Evolutionary conservation across 1,140 invertebrate species (phyloP).

Genomic region (Campoletis sonorensis): DNA sequence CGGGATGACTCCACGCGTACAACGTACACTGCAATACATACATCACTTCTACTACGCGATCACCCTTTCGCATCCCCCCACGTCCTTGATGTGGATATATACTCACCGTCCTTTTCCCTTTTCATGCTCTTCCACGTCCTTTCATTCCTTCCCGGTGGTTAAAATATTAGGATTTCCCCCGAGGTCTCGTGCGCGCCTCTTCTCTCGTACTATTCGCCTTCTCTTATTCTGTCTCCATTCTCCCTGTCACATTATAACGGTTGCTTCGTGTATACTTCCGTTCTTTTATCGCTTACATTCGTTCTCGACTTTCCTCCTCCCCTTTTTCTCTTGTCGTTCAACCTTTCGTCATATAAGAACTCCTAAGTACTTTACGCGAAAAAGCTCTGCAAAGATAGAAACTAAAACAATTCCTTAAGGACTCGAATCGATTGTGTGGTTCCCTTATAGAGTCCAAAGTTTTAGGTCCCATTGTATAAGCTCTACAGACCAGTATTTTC

Average conservation of each 20-base stretch:
- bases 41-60: conserved; percentile 35
- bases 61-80: conserved; percentile 51
- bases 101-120: conserved; percentile 61
- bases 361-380: not conserved
- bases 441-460: not conserved
- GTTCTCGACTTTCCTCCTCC: conserved; percentile 23
- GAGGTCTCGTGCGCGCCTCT: conserved; percentile 49
- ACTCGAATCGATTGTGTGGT: not conserved
- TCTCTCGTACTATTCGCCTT: not conserved
- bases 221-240: not conserved
- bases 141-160: conserved; percentile 63
- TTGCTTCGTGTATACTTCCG: not conserved
- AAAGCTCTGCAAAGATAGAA: conserved; percentile 25
- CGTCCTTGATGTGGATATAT: conserved; percentile 20
- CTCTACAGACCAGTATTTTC: not conserved
- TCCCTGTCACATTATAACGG: conserved; percentile 30
- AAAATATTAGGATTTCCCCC: conserved; percentile 65
- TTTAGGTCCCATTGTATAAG: not conserved
- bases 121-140: conserved; percentile 59
- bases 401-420: conserved; percentile 16
- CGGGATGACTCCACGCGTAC: conserved; percentile 16
- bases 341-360: conserved; percentile 31
- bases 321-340: not conserved
- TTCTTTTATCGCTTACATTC: not conserved
- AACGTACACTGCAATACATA: conserved; percentile 8